phyloP scores from a whole-genome alignment of 2,113 vertebrate genomes.

The Gobiocypris rarus region DNA sequence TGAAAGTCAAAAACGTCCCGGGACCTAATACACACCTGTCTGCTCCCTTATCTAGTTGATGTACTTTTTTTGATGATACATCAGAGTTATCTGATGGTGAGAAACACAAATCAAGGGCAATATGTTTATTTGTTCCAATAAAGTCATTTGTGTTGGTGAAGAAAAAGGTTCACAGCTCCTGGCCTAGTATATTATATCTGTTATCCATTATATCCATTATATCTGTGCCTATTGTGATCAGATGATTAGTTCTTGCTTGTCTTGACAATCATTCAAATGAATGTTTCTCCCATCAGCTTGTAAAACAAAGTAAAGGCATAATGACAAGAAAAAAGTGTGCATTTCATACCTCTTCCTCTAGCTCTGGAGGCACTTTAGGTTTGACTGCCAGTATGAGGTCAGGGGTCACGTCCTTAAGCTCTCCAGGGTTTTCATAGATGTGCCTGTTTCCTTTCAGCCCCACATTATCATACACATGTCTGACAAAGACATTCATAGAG shows the following conservation, averaged over 20 bases:
- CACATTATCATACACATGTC: constrained; percentile 73
- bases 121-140: neutral
- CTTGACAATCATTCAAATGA: neutral
- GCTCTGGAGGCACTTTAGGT: constrained; percentile 71
- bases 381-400: constrained; percentile 85
- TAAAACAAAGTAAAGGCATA: neutral
- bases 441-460: constrained; percentile 61
- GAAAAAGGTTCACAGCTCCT: neutral
- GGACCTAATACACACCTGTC: too few species aligned
- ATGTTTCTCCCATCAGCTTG: neutral
- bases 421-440: constrained; percentile 75
- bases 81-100: too few species aligned
- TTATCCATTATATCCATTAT: neutral
- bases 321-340: neutral
- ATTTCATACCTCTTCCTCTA: constrained; percentile 54
- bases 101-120: too few species aligned
- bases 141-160: neutral
- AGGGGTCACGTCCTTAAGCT: constrained; percentile 79
- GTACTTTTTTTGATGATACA: too few species aligned
- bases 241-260: neutral
- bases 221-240: neutral
- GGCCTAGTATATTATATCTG: neutral
- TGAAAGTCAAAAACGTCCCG: too few species aligned
- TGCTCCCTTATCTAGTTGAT: too few species aligned
- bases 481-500: constrained; percentile 54